Percentiles rank a stretch among this genome's conserved stretches.
Evolutionary conservation across 2,797 vertebrate genomes (phyloP).

Genomic region (Dendrocincla fuliginosa): DNA sequence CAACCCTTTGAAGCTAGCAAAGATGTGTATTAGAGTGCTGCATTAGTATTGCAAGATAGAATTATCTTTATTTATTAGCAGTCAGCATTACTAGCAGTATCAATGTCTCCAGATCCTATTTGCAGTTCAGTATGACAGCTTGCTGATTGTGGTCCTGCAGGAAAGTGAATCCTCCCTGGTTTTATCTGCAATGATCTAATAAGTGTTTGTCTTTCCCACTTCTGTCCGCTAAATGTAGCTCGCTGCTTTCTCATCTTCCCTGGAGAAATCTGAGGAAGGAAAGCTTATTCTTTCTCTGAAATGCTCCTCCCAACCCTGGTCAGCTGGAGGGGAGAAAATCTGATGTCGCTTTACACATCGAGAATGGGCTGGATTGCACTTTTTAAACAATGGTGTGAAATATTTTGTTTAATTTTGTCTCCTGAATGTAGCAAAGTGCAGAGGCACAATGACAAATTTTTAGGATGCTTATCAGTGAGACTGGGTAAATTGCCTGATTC

Average conservation of each 20-base stretch:
- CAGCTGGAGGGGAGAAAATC: not conserved
- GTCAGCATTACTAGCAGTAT: not conserved
- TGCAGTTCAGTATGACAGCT: not conserved
- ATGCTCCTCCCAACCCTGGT: not conserved
- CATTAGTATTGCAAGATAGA: not conserved
- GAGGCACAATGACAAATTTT: not conserved
- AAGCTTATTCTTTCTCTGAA: not conserved
- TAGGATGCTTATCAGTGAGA: not conserved
- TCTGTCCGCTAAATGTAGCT: not conserved
- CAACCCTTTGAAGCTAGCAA: not conserved
- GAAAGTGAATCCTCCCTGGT: not conserved
- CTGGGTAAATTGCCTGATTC: not conserved
- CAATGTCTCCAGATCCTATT: not conserved
- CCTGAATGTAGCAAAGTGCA: not conserved
- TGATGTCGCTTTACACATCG: not conserved
- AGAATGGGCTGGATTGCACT: not conserved
- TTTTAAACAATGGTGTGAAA: not conserved
- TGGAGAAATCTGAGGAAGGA: not conserved
- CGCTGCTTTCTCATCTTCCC: not conserved
- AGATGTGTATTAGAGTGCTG: not conserved
- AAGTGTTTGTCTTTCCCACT: not conserved
- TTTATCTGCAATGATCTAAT: not conserved
- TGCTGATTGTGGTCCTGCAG: not conserved
- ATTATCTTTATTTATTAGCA: not conserved
- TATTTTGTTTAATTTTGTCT: not conserved